Conservation (phyloP, 2,797 vertebrate species). For the Lepus townsendii region DNA sequence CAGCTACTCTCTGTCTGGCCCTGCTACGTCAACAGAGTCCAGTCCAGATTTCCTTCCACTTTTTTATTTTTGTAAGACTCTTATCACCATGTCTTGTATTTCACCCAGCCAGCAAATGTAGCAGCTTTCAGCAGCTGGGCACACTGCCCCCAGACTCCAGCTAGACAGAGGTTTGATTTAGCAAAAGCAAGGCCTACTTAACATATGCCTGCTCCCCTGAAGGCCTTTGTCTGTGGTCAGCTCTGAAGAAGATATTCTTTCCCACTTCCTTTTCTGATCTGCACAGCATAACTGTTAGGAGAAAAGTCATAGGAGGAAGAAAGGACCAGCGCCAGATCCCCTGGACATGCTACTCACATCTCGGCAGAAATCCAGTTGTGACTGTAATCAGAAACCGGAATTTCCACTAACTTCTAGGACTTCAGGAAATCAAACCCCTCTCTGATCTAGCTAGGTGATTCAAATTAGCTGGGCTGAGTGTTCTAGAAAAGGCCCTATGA, state of each 20-base stretch:
- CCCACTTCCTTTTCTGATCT: slow-evolving; percentile 24
- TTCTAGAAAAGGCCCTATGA: slow-evolving; percentile 41
- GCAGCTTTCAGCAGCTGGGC: neutral
- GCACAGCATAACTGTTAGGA: neutral
- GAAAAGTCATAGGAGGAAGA: slow-evolving; percentile 24
- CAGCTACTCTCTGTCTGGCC: neutral
- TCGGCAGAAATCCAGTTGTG: slow-evolving; percentile 53
- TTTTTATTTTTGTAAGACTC: slow-evolving; percentile 55
- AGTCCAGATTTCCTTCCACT: slow-evolving; percentile 14
- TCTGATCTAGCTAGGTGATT: slow-evolving; percentile 59
- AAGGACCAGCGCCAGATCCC: slow-evolving; percentile 35
- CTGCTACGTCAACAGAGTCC: neutral
- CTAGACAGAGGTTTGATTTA: slow-evolving; percentile 49
- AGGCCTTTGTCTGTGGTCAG: neutral
- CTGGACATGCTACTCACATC: neutral
- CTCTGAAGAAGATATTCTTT: slow-evolving; percentile 27
- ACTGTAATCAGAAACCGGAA: slow-evolving; percentile 64
- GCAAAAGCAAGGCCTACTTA: slow-evolving; percentile 19
- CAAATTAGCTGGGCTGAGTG: slow-evolving; percentile 47
- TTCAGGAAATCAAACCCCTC: slow-evolving; percentile 69
- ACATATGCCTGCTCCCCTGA: slow-evolving; percentile 23
- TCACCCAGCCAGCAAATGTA: neutral
- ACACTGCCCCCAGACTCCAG: neutral
- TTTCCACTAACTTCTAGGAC: slow-evolving; percentile 69
- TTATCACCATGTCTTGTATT: neutral